Base-by-base conservation (phyloP, 2,888 invertebrate genomes). In the Andricus curvator region DNA sequence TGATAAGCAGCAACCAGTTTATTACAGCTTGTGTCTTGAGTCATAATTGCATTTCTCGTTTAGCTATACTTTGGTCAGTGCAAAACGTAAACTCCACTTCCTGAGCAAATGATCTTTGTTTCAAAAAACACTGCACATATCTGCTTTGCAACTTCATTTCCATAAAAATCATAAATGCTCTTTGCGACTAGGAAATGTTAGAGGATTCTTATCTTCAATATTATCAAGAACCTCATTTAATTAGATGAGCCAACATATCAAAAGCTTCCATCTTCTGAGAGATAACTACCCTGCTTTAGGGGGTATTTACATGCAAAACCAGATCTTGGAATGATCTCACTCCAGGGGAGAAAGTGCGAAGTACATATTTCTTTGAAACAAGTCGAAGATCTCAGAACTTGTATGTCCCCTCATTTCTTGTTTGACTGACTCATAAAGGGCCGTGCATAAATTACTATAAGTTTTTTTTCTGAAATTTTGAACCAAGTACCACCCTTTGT, bases 171-270 rank as follows among this genome's bases (percentile, higher is more conserved):
- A 74, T 74, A 56, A 74, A 29, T 56, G 74, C 29, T 51, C 1
- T 56, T 74, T 56, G 51, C 51, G 74, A 48, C 44, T 48, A 48
- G 48, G 25, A 68, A 48, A 48, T 9, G 22, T 74, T 56, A 11
- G 4, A 51, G 17, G 33, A 6, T 74, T 33, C 74, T 51, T 74
- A 56, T 74, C 74, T 51, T n/a, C 11, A 56, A 51, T 56, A 74
- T 74, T 56, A 74, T 74, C 56, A n/a, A 33, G 33, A 74, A 74
- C 33, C 51, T 70, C 33, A 51, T 33, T 74, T 56, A 74, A 74
- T 74, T 74, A 74, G 33, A 74, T 37, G 29, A n/a, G 33, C 56
- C 9, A 56, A 2, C 64, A 29, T 74, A 74, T 56, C 74, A 74
- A 56, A 74, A 56, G 56, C 51, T 74, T 48, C 51, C 4, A 51